Percentiles rank a stretch among this genome's conserved stretches.
Evolutionary conservation across 2,113 vertebrate genomes (phyloP).

Genomic region (Lates calcarifer): DNA sequence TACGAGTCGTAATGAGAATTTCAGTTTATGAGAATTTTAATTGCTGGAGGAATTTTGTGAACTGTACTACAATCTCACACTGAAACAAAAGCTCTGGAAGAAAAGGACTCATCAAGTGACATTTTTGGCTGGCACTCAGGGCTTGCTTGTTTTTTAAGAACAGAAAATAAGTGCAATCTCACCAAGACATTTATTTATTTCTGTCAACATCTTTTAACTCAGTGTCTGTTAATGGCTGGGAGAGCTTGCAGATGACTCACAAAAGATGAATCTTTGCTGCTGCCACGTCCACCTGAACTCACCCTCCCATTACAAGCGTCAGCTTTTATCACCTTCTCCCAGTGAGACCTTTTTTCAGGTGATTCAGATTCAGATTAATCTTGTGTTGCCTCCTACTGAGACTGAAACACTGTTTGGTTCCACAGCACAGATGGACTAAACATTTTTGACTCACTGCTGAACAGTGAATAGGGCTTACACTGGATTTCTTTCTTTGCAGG

Average conservation of each 20-base stretch:
- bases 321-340: slow-evolving; percentile 17
- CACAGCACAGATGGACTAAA: slow-evolving; percentile 17
- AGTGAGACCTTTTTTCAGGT: slow-evolving; percentile 21
- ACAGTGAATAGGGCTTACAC: slow-evolving; percentile 13
- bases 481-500: slow-evolving; percentile 34
- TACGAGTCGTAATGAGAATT: neutral
- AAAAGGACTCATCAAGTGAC: slow-evolving; percentile 16
- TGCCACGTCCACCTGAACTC: slow-evolving; percentile 5
- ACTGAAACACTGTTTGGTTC: slow-evolving; percentile 20
- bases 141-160: slow-evolving; percentile 24
- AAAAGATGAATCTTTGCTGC: slow-evolving; percentile 5
- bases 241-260: slow-evolving; percentile 32
- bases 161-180: slow-evolving; percentile 23
- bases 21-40: neutral
- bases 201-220: slow-evolving; percentile 17
- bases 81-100: slow-evolving; percentile 11
- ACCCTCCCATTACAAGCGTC: slow-evolving; percentile 30
- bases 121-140: neutral
- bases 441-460: slow-evolving; percentile 19
- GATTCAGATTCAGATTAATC: slow-evolving; percentile 24
- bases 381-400: slow-evolving; percentile 21
- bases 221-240: slow-evolving; percentile 12
- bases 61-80: neutral
- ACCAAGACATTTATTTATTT: slow-evolving; percentile 12
- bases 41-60: neutral